Base-by-base conservation (phyloP, 2,797 vertebrate genomes). In the Rhinophrynus dorsalis region DNA sequence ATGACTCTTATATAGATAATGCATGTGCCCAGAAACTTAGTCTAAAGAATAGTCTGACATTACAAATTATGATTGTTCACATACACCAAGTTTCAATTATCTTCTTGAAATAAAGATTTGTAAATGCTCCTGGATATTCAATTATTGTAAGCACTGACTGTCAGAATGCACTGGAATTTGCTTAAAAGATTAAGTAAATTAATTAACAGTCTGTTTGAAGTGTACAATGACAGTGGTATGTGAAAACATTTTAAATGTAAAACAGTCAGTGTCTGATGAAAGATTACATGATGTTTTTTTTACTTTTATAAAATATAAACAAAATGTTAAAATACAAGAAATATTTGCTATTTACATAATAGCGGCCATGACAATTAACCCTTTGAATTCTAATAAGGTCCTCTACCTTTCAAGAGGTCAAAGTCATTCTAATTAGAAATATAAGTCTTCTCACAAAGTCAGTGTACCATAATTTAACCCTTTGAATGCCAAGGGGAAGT, bases 151-250 rank as follows among this genome's bases (percentile, higher is more conserved):
- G 44, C 6, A 54, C n/a, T 54, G 27, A 42, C 35, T 45, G 58
- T 27, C 27, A 70, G 27, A 47, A 37, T 32, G 27, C 51, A 44
- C 24, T 45, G 11, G 26, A 52, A 54, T 69, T 69, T 69, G 24
- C 27, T 61, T 52, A 54, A 48, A 45, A 35, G 51, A 62, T 62
- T 62, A 70, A 47, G 21, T 62, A 70, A 62, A 63, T 70, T 55
- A 62, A 62, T 60, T 63, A 71, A 24, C 45, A 40, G 23, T 6
- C 42, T 56, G 17, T 70, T 56, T 56, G 40, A 71, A 64, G 40
- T 55, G 23, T 29, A 57, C 58, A 70, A 51, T 38, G 30, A 56
- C 48, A 29, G 42, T n/a, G 27, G 47, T 55, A 18, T 59, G 42
- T 10, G 32, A 45, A 48, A 58, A 67, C 54, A 60, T 61, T 45